Conservation (phyloP, 2,888 invertebrate genomes). For the Callimorpha dominula region DNA sequence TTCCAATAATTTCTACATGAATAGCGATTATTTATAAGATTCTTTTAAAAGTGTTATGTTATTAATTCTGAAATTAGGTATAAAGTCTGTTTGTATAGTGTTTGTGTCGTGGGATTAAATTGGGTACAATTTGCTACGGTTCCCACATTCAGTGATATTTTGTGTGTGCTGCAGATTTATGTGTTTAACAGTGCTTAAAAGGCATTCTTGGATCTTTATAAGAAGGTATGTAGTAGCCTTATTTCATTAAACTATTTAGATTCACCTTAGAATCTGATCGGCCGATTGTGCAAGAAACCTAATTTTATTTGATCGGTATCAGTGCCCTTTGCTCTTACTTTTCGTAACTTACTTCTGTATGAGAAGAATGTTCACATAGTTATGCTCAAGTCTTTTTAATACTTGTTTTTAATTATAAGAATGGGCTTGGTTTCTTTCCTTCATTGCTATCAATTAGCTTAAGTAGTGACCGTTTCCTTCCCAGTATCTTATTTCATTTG, state of each 20-base stretch:
- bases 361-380: not conserved
- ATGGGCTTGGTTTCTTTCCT: slow-evolving; percentile 30
- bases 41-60: slow-evolving; percentile 70
- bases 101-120: slow-evolving; percentile 70
- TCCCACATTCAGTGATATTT: slow-evolving; percentile 70
- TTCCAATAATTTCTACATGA: slow-evolving; percentile 73
- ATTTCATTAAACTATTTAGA: slow-evolving; percentile 41
- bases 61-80: slow-evolving; percentile 61
- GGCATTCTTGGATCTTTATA: slow-evolving; percentile 64
- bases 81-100: slow-evolving; percentile 65
- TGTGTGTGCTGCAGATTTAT: slow-evolving; percentile 77
- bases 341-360: slow-evolving; percentile 22
- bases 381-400: not conserved
- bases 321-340: slow-evolving; percentile 50
- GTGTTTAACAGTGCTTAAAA: slow-evolving; percentile 72
- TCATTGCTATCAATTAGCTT: slow-evolving; percentile 56
- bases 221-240: slow-evolving; percentile 63
- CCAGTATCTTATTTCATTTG: slow-evolving; percentile 46
- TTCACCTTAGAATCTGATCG: slow-evolving; percentile 39
- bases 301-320: slow-evolving; percentile 24
- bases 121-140: slow-evolving; percentile 66
- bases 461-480: slow-evolving; percentile 40
- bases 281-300: slow-evolving; percentile 25
- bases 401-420: slow-evolving; percentile 8
- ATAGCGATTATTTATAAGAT: slow-evolving; percentile 71